These are phyloP conservation scores for Sminthurinus signatus DNA, from an alignment of 1,140 invertebrate species.

Conservation along the genomic window DNA sequence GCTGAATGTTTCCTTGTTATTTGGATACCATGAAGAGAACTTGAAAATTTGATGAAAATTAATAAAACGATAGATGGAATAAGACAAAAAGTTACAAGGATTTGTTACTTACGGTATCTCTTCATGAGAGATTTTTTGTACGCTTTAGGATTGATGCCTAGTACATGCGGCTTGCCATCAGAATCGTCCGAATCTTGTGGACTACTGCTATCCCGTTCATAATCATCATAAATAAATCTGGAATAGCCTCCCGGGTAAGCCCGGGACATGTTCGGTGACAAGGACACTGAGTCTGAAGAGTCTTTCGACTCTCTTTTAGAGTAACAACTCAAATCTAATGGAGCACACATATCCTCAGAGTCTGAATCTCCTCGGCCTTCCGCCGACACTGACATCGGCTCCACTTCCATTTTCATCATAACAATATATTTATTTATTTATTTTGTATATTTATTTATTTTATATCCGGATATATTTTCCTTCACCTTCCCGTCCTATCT, in stretches of 20 bases:
- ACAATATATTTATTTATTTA: not conserved
- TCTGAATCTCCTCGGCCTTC: conserved; percentile 5
- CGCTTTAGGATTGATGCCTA: conserved; percentile 57
- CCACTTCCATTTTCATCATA: conserved; percentile 16
- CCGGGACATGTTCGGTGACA: conserved; percentile 3
- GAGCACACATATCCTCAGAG: conserved; percentile 15
- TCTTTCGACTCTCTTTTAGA: conserved; percentile 18
- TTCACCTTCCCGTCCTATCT: no score
- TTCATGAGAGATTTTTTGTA: conserved; percentile 84
- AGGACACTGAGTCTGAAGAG: conserved; percentile 1
- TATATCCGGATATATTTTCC: not conserved
- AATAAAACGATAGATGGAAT: no score
- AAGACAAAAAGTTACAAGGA: no score
- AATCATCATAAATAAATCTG: conserved; percentile 33
- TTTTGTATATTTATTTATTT: not conserved
- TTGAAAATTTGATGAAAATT: no score
- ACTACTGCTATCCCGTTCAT: conserved; percentile 26
- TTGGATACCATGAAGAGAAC: no score
- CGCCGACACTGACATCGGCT: not conserved
- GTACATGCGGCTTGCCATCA: conserved; percentile 48
- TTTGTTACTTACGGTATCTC: conserved; percentile 77
- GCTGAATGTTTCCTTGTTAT: no score
- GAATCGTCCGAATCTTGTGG: conserved; percentile 52
- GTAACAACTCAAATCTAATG: conserved; percentile 35
- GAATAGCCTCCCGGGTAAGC: conserved; percentile 20